Percentiles rank a stretch among this genome's conserved stretches.
These are phyloP conservation scores for Oncorhynchus gorbuscha DNA, from an alignment of 2,113 vertebrate genomes.

Conservation along the genomic window DNA sequence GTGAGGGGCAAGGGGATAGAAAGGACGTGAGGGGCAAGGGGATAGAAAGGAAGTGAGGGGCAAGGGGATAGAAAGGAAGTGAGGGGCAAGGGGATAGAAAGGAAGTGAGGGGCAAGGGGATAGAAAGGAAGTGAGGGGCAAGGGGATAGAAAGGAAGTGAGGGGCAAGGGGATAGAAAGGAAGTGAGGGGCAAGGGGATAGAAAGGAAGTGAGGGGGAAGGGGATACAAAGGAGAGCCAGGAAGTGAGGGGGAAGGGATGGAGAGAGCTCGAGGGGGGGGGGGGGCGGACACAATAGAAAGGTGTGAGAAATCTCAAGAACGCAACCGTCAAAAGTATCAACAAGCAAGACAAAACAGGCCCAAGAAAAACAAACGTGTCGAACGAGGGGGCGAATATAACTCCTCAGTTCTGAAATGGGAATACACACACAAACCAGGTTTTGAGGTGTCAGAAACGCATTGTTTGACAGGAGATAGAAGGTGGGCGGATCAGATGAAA, in stretches of 20 bases:
- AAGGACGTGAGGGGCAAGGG: neutral
- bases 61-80: no score
- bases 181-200: neutral
- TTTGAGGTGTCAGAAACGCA: neutral
- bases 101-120: neutral
- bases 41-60: neutral
- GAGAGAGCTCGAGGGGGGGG: no score
- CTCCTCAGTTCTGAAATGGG: neutral
- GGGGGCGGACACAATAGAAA: neutral
- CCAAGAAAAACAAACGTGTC: conserved; percentile 76
- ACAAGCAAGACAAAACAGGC: neutral
- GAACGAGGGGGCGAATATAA: conserved; percentile 40
- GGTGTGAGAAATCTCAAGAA: neutral
- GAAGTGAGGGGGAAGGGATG: neutral
- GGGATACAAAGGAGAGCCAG: neutral
- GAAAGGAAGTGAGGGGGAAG: neutral
- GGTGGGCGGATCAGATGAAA: neutral
- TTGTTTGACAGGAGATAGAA: neutral
- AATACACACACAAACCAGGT: neutral
- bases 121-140: no score
- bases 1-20: no score
- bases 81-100: neutral
- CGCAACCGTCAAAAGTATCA: neutral
- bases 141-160: no score
- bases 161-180: no score